Base-by-base conservation (phyloP, 2,797 vertebrate genomes). In the Paratrypauchen microcephalus region DNA sequence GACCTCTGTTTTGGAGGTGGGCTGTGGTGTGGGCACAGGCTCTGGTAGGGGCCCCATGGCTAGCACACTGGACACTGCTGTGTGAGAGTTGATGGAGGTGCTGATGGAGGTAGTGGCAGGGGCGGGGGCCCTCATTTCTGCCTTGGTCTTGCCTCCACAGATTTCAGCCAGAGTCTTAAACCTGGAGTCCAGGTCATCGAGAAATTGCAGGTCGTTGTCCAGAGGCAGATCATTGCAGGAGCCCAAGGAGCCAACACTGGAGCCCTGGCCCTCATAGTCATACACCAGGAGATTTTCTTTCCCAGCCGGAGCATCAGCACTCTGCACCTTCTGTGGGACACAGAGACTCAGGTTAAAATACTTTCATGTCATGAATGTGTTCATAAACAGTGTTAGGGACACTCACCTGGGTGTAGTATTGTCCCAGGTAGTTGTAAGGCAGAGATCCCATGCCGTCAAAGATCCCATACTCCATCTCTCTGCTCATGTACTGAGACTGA, bases 161-260 rank as follows among this genome's bases (percentile, higher is more conserved):
- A 88, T 92, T 61, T 96, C 95, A 28, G 97, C 96, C 28, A 99
- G 89, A 26, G 94, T 96, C 86, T 94, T 98, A 84, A 99, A 99
- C 85, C 97, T 98, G 24, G 91, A 83, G 59, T 94, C 96, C 19
- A 99, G 89, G 76, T 98, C 92, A 72, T 97, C 90, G 2, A 99
- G 93, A 72, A 95, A 96, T 21, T 6, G 81, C 59, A 97, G 90
- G 1, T 97, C 94, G 0, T 90, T 82, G 28, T 95, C 93, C 2
- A 80, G 88, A 59, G 94, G 94, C 63, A 96, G 90, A 36, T 94
- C 83, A 72, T 96, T 97, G 88, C 94, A 95, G 82, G 94, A 95
- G 74, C 95, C 95, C 0, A 98, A 26, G 0, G 96, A 98, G 15
- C 95, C 95, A 0, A 83, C 93, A 5, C 75, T 57, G 1, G 97